A percentile compares a stretch with the other conserved stretches of the same genome.
Evolutionary conservation across 2,888 invertebrate genomes (phyloP).

Genomic region (Chalcosyrphus nemorum): DNA sequence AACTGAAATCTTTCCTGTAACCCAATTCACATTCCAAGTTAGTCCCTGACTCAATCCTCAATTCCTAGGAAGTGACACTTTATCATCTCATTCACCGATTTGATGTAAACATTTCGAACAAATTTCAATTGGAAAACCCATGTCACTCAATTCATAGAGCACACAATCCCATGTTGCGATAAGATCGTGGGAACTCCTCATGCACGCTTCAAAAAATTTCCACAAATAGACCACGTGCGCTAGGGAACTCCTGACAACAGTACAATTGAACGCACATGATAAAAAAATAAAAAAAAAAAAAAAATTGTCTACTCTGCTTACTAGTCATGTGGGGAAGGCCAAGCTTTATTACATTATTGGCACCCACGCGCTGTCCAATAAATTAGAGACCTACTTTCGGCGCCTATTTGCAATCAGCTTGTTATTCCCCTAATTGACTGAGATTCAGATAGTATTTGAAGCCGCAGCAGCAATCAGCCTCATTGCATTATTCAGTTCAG

Average conservation of each 20-base stretch:
- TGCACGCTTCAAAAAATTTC: neutral
- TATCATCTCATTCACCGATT: too few species aligned
- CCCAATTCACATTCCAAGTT: too few species aligned
- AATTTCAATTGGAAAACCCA: too few species aligned
- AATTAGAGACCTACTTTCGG: slow-evolving; percentile 56
- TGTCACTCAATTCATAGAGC: too few species aligned
- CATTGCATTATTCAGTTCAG: slow-evolving; percentile 21
- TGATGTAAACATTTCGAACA: too few species aligned
- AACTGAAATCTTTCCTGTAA: too few species aligned
- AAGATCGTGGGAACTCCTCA: too few species aligned
- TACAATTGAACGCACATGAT: neutral
- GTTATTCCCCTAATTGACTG: slow-evolving; percentile 7
- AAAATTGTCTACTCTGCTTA: too few species aligned
- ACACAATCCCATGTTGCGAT: too few species aligned
- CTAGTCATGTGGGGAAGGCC: slow-evolving; percentile 30
- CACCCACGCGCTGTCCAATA: slow-evolving; percentile 23
- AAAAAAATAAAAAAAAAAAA: too few species aligned
- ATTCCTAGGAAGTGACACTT: too few species aligned
- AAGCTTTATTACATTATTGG: slow-evolving; percentile 36
- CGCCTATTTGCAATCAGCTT: slow-evolving; percentile 31
- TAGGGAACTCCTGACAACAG: neutral
- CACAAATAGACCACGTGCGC: neutral
- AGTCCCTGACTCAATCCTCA: too few species aligned
- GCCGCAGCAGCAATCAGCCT: neutral
- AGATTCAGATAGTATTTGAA: slow-evolving; percentile 17